phyloP scores from a whole-genome alignment of 2,797 vertebrate genomes.

The Paguma larvata region DNA sequence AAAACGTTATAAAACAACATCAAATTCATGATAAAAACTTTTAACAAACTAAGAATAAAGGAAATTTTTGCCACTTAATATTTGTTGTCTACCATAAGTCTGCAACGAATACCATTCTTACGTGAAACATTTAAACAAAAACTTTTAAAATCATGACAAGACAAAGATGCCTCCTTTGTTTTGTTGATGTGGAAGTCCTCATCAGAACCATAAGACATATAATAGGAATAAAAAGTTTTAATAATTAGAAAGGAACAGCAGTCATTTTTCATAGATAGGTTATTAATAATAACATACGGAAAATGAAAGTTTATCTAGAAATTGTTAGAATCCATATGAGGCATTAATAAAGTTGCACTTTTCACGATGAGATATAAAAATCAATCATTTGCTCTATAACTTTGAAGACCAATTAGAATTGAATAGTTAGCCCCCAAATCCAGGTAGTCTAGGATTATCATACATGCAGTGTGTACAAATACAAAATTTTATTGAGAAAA shows the following conservation, averaged over 20 bases:
- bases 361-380: background rate
- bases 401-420: background rate
- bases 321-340: background rate
- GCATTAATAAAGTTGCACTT: background rate
- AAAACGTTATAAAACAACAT: background rate
- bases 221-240: background rate
- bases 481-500: background rate
- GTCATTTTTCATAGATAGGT: background rate
- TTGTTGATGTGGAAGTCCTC: background rate
- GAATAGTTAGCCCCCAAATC: constrained; percentile 5
- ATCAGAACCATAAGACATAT: background rate
- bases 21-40: constrained; percentile 9
- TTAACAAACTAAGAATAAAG: background rate
- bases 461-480: background rate
- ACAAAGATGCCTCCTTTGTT: background rate
- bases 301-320: background rate
- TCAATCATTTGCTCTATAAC: background rate
- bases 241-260: background rate
- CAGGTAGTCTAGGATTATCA: background rate
- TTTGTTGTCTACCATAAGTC: background rate
- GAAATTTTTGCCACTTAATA: background rate
- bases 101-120: background rate
- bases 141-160: background rate
- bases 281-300: background rate
- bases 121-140: background rate